phyloP scores from a whole-genome alignment of 2,888 invertebrate species.

The Melanargia galathea region DNA sequence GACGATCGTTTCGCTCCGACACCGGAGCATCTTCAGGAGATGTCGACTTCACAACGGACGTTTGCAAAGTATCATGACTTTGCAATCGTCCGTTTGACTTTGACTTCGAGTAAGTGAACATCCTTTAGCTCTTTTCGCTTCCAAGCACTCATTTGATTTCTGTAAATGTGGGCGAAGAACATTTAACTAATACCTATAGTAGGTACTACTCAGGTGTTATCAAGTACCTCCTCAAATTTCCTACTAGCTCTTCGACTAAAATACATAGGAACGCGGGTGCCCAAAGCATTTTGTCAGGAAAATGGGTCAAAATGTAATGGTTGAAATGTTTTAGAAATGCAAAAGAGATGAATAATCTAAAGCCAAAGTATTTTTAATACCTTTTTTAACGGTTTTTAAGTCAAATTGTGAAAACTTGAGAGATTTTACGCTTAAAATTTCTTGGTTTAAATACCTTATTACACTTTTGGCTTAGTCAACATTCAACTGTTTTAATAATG shows the following conservation, averaged over 20 bases:
- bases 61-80: no score
- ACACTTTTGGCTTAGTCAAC: background rate
- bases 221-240: background rate
- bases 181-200: background rate
- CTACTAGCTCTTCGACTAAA: background rate
- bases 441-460: background rate
- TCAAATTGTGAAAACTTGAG: background rate
- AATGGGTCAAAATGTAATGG: conserved; percentile 39
- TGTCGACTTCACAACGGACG: no score
- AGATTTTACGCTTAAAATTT: conserved; percentile 12
- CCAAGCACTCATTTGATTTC: no score
- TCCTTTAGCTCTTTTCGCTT: no score
- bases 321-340: conserved; percentile 38
- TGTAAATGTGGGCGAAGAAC: no score
- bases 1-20: no score
- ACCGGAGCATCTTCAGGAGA: no score
- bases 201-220: background rate
- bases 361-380: conserved; percentile 34
- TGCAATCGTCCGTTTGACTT: no score
- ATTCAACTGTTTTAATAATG: background rate
- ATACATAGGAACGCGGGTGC: conserved; percentile 16
- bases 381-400: conserved; percentile 4
- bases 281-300: conserved; percentile 41
- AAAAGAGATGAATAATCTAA: conserved; percentile 37
- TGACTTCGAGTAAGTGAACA: no score